Conservation (phyloP, 1,140 invertebrate genomes). For the Lordiphosa clarofinis region DNA sequence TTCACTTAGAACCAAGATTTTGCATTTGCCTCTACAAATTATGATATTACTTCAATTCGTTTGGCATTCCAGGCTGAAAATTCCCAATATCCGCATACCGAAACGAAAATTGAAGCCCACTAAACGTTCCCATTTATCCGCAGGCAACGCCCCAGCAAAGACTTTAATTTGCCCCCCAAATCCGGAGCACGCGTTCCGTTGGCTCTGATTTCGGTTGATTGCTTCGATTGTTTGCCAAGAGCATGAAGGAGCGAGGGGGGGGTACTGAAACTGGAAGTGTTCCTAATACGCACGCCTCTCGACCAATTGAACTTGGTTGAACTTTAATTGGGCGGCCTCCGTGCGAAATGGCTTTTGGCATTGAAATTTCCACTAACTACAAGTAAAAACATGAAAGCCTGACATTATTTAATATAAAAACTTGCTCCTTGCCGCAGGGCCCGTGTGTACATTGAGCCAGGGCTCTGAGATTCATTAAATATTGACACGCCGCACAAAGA, state of each 20-base stretch:
- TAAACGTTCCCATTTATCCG: constrained; percentile 37
- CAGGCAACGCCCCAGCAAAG: constrained; percentile 26
- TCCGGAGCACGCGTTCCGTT: constrained; percentile 48
- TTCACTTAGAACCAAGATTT: constrained; percentile 69
- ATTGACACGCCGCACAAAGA: constrained; percentile 66
- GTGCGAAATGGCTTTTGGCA: constrained; percentile 1
- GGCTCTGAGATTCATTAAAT: constrained; percentile 60
- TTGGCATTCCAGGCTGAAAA: constrained; percentile 19
- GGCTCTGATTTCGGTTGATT: constrained; percentile 70
- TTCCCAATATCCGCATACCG: constrained; percentile 12
- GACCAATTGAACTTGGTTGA: constrained; percentile 15
- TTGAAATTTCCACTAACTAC: constrained; percentile 20
- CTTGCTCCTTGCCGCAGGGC: constrained; percentile 20
- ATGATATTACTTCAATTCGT: constrained; percentile 47
- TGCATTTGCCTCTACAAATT: constrained; percentile 23
- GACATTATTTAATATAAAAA: constrained; percentile 50
- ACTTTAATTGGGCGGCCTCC: constrained; percentile 30
- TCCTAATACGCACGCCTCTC: constrained; percentile 25
- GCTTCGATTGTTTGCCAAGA: constrained; percentile 71
- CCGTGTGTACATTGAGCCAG: constrained; percentile 27
- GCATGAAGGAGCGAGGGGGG: constrained; percentile 4
- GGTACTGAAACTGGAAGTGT: constrained; percentile 27
- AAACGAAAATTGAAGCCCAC: constrained; percentile 22
- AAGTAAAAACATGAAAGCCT: constrained; percentile 37
- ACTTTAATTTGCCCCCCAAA: constrained; percentile 60